Base-by-base conservation (phyloP, 2,113 vertebrate genomes). In the Syngnathus scovelli region DNA sequence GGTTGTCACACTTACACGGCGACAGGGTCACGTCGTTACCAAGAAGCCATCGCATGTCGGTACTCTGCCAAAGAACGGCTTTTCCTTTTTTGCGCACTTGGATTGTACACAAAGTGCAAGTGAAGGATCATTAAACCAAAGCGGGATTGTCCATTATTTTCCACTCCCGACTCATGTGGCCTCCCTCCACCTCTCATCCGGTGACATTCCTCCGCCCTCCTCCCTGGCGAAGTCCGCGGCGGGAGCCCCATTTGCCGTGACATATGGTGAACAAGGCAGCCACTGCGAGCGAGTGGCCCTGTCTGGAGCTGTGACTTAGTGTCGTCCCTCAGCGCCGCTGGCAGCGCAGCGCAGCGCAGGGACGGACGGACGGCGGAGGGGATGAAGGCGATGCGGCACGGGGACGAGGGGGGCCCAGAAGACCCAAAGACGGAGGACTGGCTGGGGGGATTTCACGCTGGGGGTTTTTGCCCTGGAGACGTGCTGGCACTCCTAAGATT, bases 221-320 rank as follows among this genome's bases (percentile, higher is more conserved):
- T 54, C 52, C 23, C 64, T 61, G 55, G 58, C 39, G 33, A 70
- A 77, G 80, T 85, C 81, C 43, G 71, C 79, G 67, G 68, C 51
- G 33, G 74, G 72, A 85, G 85, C 89, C 86, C 80, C 83, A 83
- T 86, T 92, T 87, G 77, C 82, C 60, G 23, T 89, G 88, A 89
- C 83, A 91, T 68, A 81, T n/a, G 59, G 73, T 69, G 78, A 88
- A 81, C 78, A 83, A 67, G 86, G 76, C 83, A 81, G 85, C 77
- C 66, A 70, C 77, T 80, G 78, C 76, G 61, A 86, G 80, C 59
- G 75, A 88, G 84, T 82, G 86, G 85, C 82, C 89, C 86, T 90
- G 90, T 91, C 92, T 90, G 79, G 59, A 75, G 76, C 69, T 64
- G 79, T 86, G 86, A 86, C 90, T 90, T 88, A 88, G 87, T 90